These are phyloP conservation scores for Muscicapa adusta DNA, from an alignment of 2,113 vertebrate species.

Conservation along the genomic window DNA sequence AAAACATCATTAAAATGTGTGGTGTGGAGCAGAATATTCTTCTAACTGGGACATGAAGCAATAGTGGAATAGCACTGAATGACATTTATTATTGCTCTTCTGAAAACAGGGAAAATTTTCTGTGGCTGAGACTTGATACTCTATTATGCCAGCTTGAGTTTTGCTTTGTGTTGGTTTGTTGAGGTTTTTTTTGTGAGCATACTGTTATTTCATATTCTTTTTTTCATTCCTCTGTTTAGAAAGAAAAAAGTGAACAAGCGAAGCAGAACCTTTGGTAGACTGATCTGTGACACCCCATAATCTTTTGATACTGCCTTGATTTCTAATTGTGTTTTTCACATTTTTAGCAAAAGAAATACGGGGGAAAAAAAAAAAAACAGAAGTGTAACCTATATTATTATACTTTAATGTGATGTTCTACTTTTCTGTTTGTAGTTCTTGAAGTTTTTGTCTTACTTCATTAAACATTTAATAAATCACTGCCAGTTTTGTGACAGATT, in stretches of 20 bases:
- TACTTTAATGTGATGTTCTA: slow-evolving; percentile 79
- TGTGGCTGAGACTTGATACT: not conserved
- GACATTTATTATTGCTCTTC: not conserved
- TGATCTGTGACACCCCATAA: slow-evolving; percentile 25
- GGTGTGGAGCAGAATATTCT: not conserved
- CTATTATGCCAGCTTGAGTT: not conserved
- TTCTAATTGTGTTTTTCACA: slow-evolving; percentile 71
- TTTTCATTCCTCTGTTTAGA: slow-evolving; percentile 27
- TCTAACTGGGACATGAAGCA: not conserved
- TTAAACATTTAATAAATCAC: slow-evolving; percentile 99
- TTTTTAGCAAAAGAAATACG: slow-evolving; percentile 69
- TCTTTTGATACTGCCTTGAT: slow-evolving; percentile 65
- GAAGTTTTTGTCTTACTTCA: slow-evolving; percentile 94
- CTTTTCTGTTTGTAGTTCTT: slow-evolving; percentile 85
- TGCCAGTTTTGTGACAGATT: slow-evolving; percentile 97
- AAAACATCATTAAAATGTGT: not conserved
- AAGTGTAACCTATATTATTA: slow-evolving; percentile 77
- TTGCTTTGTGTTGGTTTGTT: not conserved
- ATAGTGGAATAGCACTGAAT: not conserved
- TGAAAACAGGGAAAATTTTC: not conserved
- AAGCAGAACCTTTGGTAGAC: slow-evolving; percentile 52
- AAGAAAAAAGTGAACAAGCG: slow-evolving; percentile 37
- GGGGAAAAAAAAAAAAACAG: slow-evolving; percentile 61
- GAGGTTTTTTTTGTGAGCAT: not conserved
- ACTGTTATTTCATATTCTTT: not conserved